phyloP scores from a whole-genome alignment of 2,888 invertebrate genomes.

The Perithous albicinctus region DNA sequence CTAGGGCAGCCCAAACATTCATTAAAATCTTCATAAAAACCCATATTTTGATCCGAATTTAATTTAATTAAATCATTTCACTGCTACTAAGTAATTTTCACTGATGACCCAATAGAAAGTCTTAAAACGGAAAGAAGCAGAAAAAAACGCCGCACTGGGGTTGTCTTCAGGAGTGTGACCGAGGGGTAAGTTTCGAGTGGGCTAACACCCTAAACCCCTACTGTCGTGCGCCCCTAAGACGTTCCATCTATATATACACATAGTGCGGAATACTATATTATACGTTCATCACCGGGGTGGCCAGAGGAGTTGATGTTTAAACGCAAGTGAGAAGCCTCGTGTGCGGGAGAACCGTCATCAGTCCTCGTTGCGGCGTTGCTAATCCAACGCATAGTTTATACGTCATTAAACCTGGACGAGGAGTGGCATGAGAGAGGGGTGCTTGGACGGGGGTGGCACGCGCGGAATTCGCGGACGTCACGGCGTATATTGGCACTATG shows the following conservation, averaged over 20 bases:
- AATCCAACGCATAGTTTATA: conserved; percentile 85
- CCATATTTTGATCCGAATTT: not conserved
- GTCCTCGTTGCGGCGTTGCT: conserved; percentile 73
- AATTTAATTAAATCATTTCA: not conserved
- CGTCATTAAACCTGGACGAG: conserved; percentile 82
- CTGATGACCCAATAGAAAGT: conserved; percentile 15
- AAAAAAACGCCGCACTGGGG: not conserved
- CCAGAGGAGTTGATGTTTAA: conserved; percentile 57
- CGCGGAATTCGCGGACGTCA: conserved; percentile 84
- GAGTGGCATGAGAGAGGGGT: conserved; percentile 16
- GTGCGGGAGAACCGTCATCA: conserved; percentile 33
- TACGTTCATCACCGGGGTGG: conserved; percentile 37
- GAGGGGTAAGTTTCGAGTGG: conserved; percentile 33
- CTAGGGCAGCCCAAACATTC: too few relatives aligned
- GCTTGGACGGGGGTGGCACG: conserved; percentile 55
- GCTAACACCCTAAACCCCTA: conserved; percentile 7
- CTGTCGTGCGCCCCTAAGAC: conserved; percentile 32
- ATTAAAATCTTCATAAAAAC: not conserved
- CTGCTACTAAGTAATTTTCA: not conserved
- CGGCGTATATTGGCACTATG: conserved; percentile 79
- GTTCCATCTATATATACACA: conserved; percentile 7
- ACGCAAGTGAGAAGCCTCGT: conserved; percentile 46
- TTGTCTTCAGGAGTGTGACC: conserved; percentile 20
- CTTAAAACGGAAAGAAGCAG: not conserved
- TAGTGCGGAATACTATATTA: conserved; percentile 13